phyloP scores from a whole-genome alignment of 2,888 invertebrate genomes.

The Ceraclea dissimilis region DNA sequence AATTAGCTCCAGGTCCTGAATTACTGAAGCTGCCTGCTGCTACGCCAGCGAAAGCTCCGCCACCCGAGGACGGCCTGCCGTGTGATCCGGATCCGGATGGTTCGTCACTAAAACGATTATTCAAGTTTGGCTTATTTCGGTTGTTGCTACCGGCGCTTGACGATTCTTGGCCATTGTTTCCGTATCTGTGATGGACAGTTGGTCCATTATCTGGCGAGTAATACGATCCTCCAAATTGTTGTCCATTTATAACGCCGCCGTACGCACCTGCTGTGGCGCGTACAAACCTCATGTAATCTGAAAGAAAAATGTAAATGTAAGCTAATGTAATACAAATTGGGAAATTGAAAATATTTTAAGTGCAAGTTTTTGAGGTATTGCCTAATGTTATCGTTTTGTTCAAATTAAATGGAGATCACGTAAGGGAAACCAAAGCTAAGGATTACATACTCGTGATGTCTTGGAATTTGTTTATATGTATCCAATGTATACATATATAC shows the following conservation, averaged over 20 bases:
- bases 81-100: conserved; percentile 7
- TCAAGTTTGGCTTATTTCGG: background rate
- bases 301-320: conserved; percentile 7
- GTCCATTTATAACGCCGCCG: conserved; percentile 21
- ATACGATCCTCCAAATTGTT: conserved; percentile 22
- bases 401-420: too few species aligned
- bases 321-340: too few species aligned
- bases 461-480: too few species aligned
- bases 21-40: background rate
- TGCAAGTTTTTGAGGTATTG: too few species aligned
- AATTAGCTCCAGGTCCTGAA: background rate
- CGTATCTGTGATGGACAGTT: conserved; percentile 17
- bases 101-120: conserved; percentile 12
- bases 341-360: too few species aligned
- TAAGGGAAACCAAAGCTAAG: too few species aligned
- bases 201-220: conserved; percentile 22
- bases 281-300: conserved; percentile 10
- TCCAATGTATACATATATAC: too few species aligned
- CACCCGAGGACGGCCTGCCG: background rate
- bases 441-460: too few species aligned
- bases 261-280: conserved; percentile 21
- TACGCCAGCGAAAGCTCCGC: background rate
- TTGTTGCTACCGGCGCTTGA: background rate
- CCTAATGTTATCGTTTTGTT: too few species aligned
- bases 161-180: background rate